These are phyloP conservation scores for Hycleus cichorii DNA, from an alignment of 1,140 invertebrate genomes.

Conservation along the genomic window DNA sequence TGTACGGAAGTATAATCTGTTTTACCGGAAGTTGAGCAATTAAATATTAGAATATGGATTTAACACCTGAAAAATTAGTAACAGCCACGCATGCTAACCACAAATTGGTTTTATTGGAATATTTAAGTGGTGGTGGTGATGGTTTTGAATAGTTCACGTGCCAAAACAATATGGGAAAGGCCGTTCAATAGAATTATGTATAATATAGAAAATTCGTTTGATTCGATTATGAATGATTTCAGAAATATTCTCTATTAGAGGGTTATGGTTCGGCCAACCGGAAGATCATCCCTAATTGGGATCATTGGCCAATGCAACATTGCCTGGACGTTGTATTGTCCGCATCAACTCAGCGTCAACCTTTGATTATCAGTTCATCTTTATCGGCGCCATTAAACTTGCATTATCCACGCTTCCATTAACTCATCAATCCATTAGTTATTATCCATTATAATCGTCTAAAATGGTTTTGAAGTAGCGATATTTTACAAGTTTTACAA, in stretches of 20 bases:
- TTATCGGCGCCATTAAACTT: constrained; percentile 16
- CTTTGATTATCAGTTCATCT: constrained; percentile 15
- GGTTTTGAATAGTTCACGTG: too few species aligned
- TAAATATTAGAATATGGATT: constrained; percentile 24
- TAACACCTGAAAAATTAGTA: constrained; percentile 33
- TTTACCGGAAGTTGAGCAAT: constrained; percentile 25
- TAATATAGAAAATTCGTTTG: too few species aligned
- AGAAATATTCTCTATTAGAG: neutral
- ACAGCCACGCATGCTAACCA: constrained; percentile 18
- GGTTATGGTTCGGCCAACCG: constrained; percentile 8
- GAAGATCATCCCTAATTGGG: constrained; percentile 11
- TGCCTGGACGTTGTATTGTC: constrained; percentile 4
- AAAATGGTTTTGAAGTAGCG: constrained; percentile 14
- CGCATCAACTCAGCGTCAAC: constrained; percentile 11
- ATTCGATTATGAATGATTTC: too few species aligned
- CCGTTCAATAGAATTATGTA: too few species aligned
- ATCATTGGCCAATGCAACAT: constrained; percentile 10
- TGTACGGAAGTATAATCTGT: constrained; percentile 29
- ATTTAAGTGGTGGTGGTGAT: neutral
- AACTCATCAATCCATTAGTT: constrained; percentile 26
- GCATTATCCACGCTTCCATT: constrained; percentile 20
- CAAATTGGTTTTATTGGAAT: constrained; percentile 17
- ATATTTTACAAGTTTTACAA: constrained; percentile 20
- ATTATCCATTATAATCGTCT: constrained; percentile 16
- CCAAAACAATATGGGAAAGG: too few species aligned